Conservation (phyloP, 1,140 invertebrate genomes). For the Lasioglossum baleicum region DNA sequence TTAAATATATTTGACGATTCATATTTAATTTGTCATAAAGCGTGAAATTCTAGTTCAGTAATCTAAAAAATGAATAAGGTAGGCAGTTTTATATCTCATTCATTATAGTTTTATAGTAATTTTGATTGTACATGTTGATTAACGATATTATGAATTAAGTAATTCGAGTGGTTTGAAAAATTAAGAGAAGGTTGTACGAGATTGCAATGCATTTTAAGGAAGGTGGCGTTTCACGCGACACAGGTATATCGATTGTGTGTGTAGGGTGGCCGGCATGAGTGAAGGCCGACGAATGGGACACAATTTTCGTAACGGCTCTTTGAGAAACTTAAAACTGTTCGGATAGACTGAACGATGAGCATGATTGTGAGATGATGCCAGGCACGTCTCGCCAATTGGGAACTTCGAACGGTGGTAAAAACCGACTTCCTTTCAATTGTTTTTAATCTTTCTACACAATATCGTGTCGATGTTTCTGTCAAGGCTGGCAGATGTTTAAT, state of each 20-base stretch:
- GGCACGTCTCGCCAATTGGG: conserved; percentile 73
- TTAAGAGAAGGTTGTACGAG: not conserved
- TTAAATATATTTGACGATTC: too few relatives aligned
- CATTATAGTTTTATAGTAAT: too few relatives aligned
- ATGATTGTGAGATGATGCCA: conserved; percentile 77
- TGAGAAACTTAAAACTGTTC: conserved; percentile 59
- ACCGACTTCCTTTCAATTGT: conserved; percentile 34
- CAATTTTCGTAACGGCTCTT: conserved; percentile 73
- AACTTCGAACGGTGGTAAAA: conserved; percentile 73
- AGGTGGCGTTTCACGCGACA: conserved; percentile 59
- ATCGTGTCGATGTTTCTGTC: conserved; percentile 35
- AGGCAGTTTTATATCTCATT: too few relatives aligned
- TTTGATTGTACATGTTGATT: not conserved
- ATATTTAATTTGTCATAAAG: too few relatives aligned
- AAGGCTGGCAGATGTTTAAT: conserved; percentile 70
- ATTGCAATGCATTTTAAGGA: conserved; percentile 29
- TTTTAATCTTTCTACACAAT: conserved; percentile 11
- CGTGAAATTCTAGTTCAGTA: too few relatives aligned
- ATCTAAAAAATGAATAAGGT: too few relatives aligned
- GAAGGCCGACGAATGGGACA: conserved; percentile 69
- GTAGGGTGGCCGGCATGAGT: conserved; percentile 72
- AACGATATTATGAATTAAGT: too few relatives aligned
- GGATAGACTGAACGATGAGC: conserved; percentile 61
- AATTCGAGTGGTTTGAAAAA: too few relatives aligned
- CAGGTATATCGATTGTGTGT: conserved; percentile 70